Conservation (phyloP, 2,888 invertebrate genomes). For the Eupeodes luniger region DNA sequence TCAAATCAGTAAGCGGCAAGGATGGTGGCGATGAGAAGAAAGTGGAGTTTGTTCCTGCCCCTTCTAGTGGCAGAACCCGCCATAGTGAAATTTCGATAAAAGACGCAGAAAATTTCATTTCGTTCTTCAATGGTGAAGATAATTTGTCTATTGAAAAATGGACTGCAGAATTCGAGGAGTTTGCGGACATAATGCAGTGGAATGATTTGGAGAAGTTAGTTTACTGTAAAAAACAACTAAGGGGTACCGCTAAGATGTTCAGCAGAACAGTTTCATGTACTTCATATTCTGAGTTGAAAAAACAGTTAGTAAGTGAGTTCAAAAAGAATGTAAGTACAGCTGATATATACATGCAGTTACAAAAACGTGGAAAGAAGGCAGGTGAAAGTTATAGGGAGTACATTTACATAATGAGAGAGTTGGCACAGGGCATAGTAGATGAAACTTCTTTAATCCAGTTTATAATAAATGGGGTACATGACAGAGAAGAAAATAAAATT, state of each 20-base stretch:
- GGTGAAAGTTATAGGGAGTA: slow-evolving; percentile 6
- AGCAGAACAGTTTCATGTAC: too few species aligned
- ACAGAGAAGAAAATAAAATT: too few species aligned
- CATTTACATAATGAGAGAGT: slow-evolving; percentile 2
- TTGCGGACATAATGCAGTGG: slow-evolving; percentile 7
- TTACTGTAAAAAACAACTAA: slow-evolving; percentile 21
- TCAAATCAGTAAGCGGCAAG: too few species aligned
- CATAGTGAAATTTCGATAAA: too few species aligned
- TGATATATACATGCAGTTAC: slow-evolving; percentile 31
- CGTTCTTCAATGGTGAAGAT: slow-evolving; percentile 3
- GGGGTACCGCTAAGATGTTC: slow-evolving; percentile 8
- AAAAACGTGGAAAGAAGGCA: not conserved
- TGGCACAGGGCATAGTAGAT: too few species aligned
- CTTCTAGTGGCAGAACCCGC: too few species aligned
- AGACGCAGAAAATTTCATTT: too few species aligned
- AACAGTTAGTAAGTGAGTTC: slow-evolving; percentile 18
- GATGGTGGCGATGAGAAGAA: too few species aligned
- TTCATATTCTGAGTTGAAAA: not conserved
- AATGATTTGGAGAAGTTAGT: slow-evolving; percentile 1
- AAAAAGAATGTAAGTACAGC: slow-evolving; percentile 13
- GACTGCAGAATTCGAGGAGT: not conserved
- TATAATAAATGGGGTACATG: too few species aligned
- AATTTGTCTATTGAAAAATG: slow-evolving; percentile 17
- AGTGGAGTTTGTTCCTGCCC: too few species aligned
- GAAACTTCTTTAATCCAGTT: too few species aligned